Evolutionary conservation across 2,113 vertebrate genomes (phyloP).

Genomic region (Grammomys dolichurus): DNA sequence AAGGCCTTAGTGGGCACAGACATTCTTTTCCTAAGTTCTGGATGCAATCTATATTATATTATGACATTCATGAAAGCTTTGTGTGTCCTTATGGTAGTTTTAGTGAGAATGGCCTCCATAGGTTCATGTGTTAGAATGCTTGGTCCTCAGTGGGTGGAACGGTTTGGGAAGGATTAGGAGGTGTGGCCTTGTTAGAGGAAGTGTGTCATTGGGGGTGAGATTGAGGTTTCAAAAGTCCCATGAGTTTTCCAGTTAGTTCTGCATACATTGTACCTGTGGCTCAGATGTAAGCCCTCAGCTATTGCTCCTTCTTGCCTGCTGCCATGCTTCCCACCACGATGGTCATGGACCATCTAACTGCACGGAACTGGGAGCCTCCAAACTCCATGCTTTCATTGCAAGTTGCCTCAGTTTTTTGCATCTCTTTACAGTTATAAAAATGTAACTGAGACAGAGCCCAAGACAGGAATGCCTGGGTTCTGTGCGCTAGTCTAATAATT

Average conservation of each 20-base stretch:
- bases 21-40: background rate
- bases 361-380: background rate
- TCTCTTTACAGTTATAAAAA: background rate
- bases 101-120: background rate
- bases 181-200: background rate
- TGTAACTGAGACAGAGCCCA: background rate
- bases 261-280: background rate
- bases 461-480: background rate
- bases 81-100: background rate
- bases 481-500: background rate
- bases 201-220: background rate
- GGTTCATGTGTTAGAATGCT: background rate
- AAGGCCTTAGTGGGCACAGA: background rate
- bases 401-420: background rate
- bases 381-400: background rate
- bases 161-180: background rate
- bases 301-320: background rate
- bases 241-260: background rate
- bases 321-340: background rate
- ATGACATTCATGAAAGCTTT: too few species aligned
- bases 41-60: accelerated
- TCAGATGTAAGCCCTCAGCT: background rate
- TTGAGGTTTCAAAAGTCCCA: background rate
- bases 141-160: background rate
- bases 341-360: background rate